Evolutionary conservation across 2,797 vertebrate genomes (phyloP).

Genomic region (Pseudochirops corinnae): DNA sequence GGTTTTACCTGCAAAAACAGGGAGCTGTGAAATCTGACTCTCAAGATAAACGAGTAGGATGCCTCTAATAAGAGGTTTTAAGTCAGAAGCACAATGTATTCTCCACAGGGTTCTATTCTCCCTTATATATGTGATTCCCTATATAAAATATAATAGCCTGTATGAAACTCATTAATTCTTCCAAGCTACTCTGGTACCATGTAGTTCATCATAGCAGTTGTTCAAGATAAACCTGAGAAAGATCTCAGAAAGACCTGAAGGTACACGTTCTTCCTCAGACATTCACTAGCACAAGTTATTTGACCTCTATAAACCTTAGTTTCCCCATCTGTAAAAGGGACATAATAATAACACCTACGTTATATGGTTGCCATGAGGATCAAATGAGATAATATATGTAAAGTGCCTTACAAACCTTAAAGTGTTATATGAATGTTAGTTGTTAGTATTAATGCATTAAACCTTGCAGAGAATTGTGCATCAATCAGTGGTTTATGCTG

Average conservation of each 20-base stretch:
- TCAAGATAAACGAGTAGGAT: not conserved
- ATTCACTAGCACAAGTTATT: not conserved
- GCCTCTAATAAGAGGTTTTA: not conserved
- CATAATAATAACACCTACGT: not conserved
- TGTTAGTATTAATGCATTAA: not conserved
- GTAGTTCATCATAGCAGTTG: too few relatives aligned
- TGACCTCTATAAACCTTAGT: not conserved
- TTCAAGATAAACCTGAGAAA: too few relatives aligned
- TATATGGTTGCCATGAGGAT: not conserved
- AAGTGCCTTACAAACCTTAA: not conserved
- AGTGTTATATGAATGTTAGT: not conserved
- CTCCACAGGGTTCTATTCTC: not conserved
- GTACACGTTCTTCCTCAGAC: not conserved
- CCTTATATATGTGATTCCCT: not conserved
- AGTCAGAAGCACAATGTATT: not conserved
- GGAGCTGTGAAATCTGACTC: not conserved
- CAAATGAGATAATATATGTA: not conserved
- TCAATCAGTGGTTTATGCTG: not conserved
- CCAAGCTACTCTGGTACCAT: rapidly evolving
- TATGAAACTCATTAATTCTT: not conserved
- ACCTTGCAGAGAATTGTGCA: rapidly evolving
- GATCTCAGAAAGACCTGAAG: not conserved
- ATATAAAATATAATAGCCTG: not conserved
- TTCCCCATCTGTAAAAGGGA: not conserved
- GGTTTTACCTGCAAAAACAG: not conserved